Base-by-base conservation (phyloP, 92 coral and sea anemone genomes). In the Epizoanthus scotinus region DNA sequence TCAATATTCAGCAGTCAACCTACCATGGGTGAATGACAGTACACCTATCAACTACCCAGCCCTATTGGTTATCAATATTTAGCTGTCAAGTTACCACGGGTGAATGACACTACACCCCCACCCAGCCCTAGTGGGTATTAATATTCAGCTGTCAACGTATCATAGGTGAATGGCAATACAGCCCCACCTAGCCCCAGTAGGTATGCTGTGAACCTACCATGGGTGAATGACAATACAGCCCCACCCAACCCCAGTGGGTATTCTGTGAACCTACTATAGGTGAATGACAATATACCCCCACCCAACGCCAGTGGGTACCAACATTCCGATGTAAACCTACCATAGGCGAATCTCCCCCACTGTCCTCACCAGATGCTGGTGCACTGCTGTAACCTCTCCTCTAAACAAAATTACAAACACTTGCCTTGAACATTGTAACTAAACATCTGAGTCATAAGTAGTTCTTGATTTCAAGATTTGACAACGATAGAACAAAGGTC, bases 11-110 rank as follows among this genome's bases (percentile, higher is more conserved):
- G 26, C 18, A 2, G 14, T 20, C 12, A 10, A 19, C 65, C 34
- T 73, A 73, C 79, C 65, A 73, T 47, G 9, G 79, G 66, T 19
- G 79, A 73, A 29, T 73, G 64, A n/a, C n/a, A n/a, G n/a, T n/a
- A n/a, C n/a, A n/a, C n/a, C n/a, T n/a, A n/a, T n/a, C n/a, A n/a
- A n/a, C n/a, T n/a, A n/a, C 19, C 78, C 78, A 36, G 6, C 42
- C 29, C 78, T 63, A 24, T 47, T 72, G 42, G 0, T 7, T 36
- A 36, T 36, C 42, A 3, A 36, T 36, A 3, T 36, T 7, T 7
- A 36, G 42, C 42, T 36, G 42, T 36, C 5, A 36, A 36, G 0
- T 7, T 36, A 36, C 42, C 42, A 36, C 6, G 42, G 42, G 1
- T 7, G 42, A 36, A 36, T 36, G 6, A 15, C 78, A 36, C 5